Conservation (phyloP, 2,113 vertebrate genomes). For the Dendropsophus ebraccatus region DNA sequence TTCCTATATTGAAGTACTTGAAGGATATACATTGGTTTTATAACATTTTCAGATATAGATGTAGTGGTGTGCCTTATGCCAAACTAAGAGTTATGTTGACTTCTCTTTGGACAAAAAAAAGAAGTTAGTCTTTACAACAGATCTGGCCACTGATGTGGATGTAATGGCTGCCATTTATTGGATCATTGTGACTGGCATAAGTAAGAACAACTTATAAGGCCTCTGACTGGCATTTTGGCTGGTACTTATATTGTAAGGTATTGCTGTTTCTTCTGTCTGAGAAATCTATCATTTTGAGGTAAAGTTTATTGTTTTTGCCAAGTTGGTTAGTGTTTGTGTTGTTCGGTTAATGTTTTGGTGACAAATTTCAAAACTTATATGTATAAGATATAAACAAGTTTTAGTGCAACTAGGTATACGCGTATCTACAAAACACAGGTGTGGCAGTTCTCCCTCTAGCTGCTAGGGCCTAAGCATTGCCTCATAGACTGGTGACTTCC, state of each 20-base stretch:
- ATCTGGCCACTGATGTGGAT: no score
- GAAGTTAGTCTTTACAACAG: no score
- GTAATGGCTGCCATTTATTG: no score
- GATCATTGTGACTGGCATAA: neutral
- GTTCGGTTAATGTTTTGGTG: neutral
- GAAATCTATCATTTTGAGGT: neutral
- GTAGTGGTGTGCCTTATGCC: neutral
- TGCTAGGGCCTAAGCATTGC: neutral
- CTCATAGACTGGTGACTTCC: neutral
- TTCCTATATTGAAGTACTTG: neutral
- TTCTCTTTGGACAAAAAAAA: no score
- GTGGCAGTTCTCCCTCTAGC: no score
- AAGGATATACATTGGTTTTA: neutral
- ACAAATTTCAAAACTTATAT: neutral
- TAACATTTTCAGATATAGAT: neutral
- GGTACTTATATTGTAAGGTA: neutral
- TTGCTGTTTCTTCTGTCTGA: neutral
- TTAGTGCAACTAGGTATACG: no score
- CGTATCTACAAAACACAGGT: no score
- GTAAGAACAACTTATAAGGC: no score
- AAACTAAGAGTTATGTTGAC: neutral
- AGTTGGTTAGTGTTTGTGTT: neutral
- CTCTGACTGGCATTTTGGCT: neutral
- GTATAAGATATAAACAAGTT: neutral
- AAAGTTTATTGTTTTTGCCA: neutral